Conservation (phyloP, 2,888 invertebrate genomes). For the Sycophila texana region DNA sequence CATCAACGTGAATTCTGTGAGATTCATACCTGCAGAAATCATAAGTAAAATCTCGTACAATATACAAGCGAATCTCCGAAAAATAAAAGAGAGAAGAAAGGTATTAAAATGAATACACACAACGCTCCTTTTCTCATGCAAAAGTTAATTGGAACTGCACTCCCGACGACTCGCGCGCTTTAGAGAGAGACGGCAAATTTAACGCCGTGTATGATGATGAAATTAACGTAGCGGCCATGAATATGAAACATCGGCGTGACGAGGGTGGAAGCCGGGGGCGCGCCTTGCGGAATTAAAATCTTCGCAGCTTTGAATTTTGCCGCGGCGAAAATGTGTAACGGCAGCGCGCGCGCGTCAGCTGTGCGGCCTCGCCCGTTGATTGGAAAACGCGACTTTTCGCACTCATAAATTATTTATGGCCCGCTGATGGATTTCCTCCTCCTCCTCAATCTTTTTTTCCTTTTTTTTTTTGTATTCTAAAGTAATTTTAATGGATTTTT, state of each 20-base stretch:
- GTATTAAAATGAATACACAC: not conserved
- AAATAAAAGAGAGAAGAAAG: no score
- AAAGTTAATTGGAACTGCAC: slow-evolving; percentile 2
- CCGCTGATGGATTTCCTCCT: not conserved
- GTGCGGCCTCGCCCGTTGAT: not conserved
- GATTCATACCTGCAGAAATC: no score
- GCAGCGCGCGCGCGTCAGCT: not conserved
- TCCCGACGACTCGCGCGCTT: no score
- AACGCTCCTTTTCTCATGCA: slow-evolving; percentile 5
- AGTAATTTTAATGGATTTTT: no score
- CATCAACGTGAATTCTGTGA: no score
- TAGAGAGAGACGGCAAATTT: slow-evolving; percentile 44
- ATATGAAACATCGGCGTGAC: slow-evolving; percentile 61
- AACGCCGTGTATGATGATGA: slow-evolving; percentile 58
- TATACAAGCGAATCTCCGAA: no score
- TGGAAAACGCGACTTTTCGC: not conserved
- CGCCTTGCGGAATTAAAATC: slow-evolving; percentile 33
- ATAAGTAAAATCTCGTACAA: no score
- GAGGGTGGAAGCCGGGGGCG: not conserved
- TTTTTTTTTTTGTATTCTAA: no score
- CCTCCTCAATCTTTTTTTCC: no score
- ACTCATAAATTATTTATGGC: slow-evolving; percentile 23
- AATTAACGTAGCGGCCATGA: slow-evolving; percentile 65
- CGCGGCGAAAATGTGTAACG: not conserved
- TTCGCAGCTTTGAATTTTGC: slow-evolving; percentile 29